Evolutionary conservation across 2,888 invertebrate genomes (phyloP), one percentile per base, ranked within the genome.

Genomic region (Eilema depressum): DNA sequence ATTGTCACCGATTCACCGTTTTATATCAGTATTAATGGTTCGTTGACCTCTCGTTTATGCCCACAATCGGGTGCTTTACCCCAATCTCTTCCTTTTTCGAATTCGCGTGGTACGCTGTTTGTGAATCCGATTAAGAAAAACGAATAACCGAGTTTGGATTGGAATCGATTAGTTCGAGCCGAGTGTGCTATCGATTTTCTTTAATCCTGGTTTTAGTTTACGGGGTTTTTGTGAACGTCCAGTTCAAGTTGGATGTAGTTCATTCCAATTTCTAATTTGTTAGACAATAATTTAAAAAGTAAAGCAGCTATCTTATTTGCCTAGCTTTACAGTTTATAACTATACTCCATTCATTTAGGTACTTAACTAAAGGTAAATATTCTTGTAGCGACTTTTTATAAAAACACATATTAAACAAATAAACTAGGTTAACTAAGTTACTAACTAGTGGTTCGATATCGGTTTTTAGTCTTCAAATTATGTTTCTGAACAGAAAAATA

Each of bases 81-180:
- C 86, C 82, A 83, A 80, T 76, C 73, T 76, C 78, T 83, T 77
- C 86, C 89, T 86, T 85, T 89, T 89, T 88, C 66, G 86, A 88
- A 83, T 82, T 80, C 75, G 88, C 89, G 90, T 89, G 89, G 90
- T 89, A 82, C 82, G 82, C 77, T 84, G 74, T 80, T 84, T 83
- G 78, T 74, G 75, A 71, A 81, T 76, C 79, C 76, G 80, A 84
- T 84, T 83, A 74, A 71, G 72, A 74, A 75, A 76, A 80, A 81
- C 79, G 76, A 77, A 78, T 80, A 79, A 75, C 75, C 78, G 76
- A 76, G 75, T 83, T 80, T 78, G 77, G 79, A 77, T 80, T 75
- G 74, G 68, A 78, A 78, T 76, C 83, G 80, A 76, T 83, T 83
- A 75, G 73, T 81, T 79, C 59, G 67, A 41, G 80, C 73, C 73